Evolutionary conservation across 2,113 vertebrate genomes (phyloP).

Genomic region (Mesocricetus auratus): DNA sequence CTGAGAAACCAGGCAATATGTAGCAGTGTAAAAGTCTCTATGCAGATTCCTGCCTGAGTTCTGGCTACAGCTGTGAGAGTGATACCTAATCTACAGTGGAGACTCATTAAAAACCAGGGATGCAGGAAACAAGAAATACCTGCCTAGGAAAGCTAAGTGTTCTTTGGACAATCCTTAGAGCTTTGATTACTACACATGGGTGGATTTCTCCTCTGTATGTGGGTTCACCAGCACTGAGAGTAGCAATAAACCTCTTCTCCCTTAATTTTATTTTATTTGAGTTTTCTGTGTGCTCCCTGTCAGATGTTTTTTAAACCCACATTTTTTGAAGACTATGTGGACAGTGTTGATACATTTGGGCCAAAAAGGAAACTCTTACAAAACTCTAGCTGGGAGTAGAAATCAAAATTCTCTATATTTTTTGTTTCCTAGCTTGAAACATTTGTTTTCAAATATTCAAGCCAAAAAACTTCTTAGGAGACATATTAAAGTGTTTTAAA

Average conservation of each 20-base stretch:
- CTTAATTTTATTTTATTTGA: slow-evolving; percentile 7
- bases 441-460: slow-evolving; percentile 59
- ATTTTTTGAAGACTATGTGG: neutral
- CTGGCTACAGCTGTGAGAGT: neutral
- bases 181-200: neutral
- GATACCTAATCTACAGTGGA: neutral
- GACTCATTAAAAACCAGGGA: neutral
- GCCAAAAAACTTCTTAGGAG: slow-evolving; percentile 56
- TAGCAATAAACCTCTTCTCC: neutral
- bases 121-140: rapidly evolving
- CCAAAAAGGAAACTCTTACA: neutral
- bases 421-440: slow-evolving; percentile 31
- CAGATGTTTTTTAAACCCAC: neutral
- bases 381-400: neutral
- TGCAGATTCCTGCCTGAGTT: neutral
- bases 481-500: slow-evolving; percentile 61
- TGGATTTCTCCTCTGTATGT: neutral
- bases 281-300: slow-evolving; percentile 15
- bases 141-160: neutral
- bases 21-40: neutral
- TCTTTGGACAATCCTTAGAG: neutral
- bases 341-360: neutral
- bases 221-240: neutral
- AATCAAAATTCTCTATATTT: neutral
- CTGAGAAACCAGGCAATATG: neutral